Base-by-base conservation (phyloP, 2,113 vertebrate genomes). In the Grallaria varia region DNA sequence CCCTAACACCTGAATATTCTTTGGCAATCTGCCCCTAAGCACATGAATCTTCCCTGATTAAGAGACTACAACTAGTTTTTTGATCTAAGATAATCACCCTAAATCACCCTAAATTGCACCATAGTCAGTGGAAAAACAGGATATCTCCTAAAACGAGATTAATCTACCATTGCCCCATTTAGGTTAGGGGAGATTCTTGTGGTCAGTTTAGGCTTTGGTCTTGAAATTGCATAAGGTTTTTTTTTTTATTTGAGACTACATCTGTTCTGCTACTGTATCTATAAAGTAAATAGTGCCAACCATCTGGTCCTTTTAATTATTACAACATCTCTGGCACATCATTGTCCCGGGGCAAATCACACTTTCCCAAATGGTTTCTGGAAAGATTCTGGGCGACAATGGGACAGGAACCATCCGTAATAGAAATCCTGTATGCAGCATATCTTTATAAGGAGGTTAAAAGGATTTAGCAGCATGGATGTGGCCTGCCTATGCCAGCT, bases 261-360 rank as follows among this genome's bases (percentile, higher is more conserved):
- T 87, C 42, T 89, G 81, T 82, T 94, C 47, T 27, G 72, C 12
- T 87, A 56, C 56, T 68, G 56, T 67, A 87, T 63, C 64, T 35
- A 72, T 52, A 71, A 67, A 63, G 56, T 71, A 92, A 91, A 84
- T 24, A 75, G 14, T 63, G 60, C 52, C 73, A 89, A 9, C 89
- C 84, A 96, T 91, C 91, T 95, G 77, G 84, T 45, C 52, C 71
- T 22, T 81, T 95, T 89, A 89, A 91, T 87, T 94, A 71, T 59
- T 71, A 52, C 64, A 67, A 84, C 27, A 59, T 50, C 28, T 28
- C 42, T 91, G 80, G 90, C 64, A 87, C 44, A 71, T 19, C 15
- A 87, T 35, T 2, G 0, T 93, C 18, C 33, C 64, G 35, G 21
- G 33, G 60, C 23, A 91, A 94, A 75, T 27, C 0, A 0, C 18